Conservation (phyloP, 2,797 vertebrate species). For the Sebastes melanostomus region DNA sequence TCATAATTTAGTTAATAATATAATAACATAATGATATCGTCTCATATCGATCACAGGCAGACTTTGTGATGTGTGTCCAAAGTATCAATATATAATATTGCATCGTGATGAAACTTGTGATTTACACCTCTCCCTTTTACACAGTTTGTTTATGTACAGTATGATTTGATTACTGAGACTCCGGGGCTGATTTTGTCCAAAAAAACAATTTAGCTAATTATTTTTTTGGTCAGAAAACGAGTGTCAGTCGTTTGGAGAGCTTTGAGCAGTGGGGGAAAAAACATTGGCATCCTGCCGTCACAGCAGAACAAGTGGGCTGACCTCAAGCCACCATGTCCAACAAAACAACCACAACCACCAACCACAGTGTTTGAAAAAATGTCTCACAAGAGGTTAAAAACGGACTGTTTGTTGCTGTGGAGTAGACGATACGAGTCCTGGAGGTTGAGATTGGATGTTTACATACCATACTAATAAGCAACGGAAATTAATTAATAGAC, state of each 20-base stretch:
- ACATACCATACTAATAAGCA: not conserved
- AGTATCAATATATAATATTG: too few relatives aligned
- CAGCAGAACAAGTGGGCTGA: constrained; percentile 40
- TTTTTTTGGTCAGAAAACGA: constrained; percentile 22
- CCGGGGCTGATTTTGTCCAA: not conserved
- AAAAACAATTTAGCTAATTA: constrained; percentile 1
- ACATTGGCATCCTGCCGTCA: not conserved
- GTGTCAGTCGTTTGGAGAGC: not conserved
- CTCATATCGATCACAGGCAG: too few relatives aligned
- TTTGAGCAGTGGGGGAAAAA: not conserved
- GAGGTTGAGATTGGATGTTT: not conserved
- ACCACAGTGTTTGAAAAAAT: constrained; percentile 25
- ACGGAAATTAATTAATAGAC: constrained; percentile 9
- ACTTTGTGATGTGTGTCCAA: too few relatives aligned
- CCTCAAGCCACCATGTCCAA: constrained; percentile 43
- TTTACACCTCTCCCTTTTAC: too few relatives aligned
- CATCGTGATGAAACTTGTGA: too few relatives aligned
- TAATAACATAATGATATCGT: too few relatives aligned
- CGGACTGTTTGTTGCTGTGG: not conserved
- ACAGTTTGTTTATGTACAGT: not conserved
- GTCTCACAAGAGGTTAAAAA: constrained; percentile 14
- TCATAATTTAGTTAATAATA: too few relatives aligned
- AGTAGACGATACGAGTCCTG: not conserved
- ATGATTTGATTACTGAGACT: not conserved
- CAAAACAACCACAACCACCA: constrained; percentile 51